Conservation (phyloP, 2,113 vertebrate species). For the Acrocephalus kingi region DNA sequence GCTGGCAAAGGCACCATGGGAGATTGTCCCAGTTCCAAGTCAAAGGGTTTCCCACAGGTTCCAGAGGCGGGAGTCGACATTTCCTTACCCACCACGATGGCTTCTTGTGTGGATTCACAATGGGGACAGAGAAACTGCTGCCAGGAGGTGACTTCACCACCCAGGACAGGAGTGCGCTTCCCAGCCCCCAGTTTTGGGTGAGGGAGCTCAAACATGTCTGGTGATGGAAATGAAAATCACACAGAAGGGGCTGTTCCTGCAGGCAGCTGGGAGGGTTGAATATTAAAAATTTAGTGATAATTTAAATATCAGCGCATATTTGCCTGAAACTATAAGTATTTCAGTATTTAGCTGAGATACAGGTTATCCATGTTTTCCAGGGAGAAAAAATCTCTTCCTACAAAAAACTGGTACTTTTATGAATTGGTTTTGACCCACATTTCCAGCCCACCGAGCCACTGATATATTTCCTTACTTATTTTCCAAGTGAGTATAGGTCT, state of each 20-base stretch:
- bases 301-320: neutral
- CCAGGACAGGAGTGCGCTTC: neutral
- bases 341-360: neutral
- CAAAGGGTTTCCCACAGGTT: neutral
- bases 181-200: neutral
- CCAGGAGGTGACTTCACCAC: neutral
- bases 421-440: neutral
- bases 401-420: neutral
- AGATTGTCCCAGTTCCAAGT: neutral
- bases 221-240: neutral
- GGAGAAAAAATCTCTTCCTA: neutral
- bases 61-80: accelerated
- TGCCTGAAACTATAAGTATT: neutral
- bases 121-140: accelerated
- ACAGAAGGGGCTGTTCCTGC: neutral
- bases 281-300: neutral
- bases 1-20: neutral
- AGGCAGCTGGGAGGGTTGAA: neutral
- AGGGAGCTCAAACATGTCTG: neutral
- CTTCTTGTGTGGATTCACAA: neutral
- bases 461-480: neutral
- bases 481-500: neutral
- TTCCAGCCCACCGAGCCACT: neutral
- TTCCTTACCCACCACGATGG: accelerated
- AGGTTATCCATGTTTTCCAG: neutral